Base-by-base conservation (phyloP, 2,888 invertebrate species). In the Lomographa bimaculata region DNA sequence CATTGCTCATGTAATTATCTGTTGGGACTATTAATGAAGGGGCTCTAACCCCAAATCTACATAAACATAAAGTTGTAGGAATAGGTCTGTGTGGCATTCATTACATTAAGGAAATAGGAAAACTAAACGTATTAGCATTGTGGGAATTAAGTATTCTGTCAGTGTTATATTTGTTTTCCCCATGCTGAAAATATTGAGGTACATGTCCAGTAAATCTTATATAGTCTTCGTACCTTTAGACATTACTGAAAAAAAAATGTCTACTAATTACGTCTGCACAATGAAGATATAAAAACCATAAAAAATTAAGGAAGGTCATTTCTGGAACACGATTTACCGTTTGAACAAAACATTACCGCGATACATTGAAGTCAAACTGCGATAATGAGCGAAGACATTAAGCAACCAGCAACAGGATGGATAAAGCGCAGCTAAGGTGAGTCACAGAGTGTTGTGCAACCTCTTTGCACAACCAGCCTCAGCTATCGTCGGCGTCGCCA, bases 361-460 rank as follows among this genome's bases (percentile, higher is more conserved):
- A 14, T 35, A 41, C 14, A 8, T 28, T 33, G 29, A 21, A 43
- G 29, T 32, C 50, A 54, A 64, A 64, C 51, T 37, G 57, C 64
- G 66, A 67, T 73, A 79, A 78, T 72, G 67, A 71, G 65, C 58
- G 43, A 57, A 52, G 49, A 66, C 60, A 71, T 79, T 72, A 69
- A 71, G 79, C 71, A 79, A 82, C 57, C 53, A 50, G 57, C 55
- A 56, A 59, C 68, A 66, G 67, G 70, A 72, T 71, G 69, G 69
- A 74, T 73, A 76, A 76, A 72, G 72, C 70, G 63, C 71, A 67
- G 65, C 60, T 57, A 47, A 64, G 65, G 77, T 84, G 85, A 85
- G 71, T 84, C 83, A 86, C 68, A 56, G 57, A 53, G 46, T 34
- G 54, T 86, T 84, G 77, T 77, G 84, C 75, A 86, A 87, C 58